Evolutionary conservation across 2,888 invertebrate species (phyloP), one percentile per base, ranked within the genome.

Genomic region (Timema podura): DNA sequence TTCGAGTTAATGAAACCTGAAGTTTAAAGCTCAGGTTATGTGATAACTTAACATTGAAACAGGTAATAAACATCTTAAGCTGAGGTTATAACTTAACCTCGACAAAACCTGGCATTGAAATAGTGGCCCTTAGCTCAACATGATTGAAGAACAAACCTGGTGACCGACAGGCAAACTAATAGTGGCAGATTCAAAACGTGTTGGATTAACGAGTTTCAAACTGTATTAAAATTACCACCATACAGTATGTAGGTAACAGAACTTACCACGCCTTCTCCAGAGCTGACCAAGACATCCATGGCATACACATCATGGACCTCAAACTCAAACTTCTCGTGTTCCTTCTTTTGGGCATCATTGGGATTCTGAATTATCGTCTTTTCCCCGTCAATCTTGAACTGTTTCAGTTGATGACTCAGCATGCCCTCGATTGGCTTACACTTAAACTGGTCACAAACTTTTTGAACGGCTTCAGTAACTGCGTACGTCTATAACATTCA

Each of bases 371-470:
- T 95, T 76, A 96, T 94, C 45, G 95, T 93, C 83, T 99, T 99
- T 78, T 98, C 98, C 16, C 98, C 98, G 82, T 99, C 98, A 80
- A 98, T 98, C 81, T 93, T 92, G 82, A 94, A 94, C 81, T 96
- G 95, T 82, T 97, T 96, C 74, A 99, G 84, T 80, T 98, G 96
- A 82, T 98, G 98, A 77, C 93, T 94, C 68, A 95, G 85, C 94
- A 93, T 93, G 75, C 95, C 98, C 83, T 99, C 98, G 68, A 99
- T 92, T 46, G 99, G 98, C 82, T 98, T 98, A 83, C 98, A 98
- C 77, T 95, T 93, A 84, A 87, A 99, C 65, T 92, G 88, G 75
- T 96, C 93, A 74, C 95, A 92, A 75, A 96, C 91, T 84, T 95
- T 96, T 82, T 95, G 95, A 71, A 98, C 93, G 61, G 91, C 91